Evolutionary conservation across 2,797 vertebrate genomes (phyloP), one percentile per base, ranked within the genome.

Genomic region (Schizothorax lantsangensis): DNA sequence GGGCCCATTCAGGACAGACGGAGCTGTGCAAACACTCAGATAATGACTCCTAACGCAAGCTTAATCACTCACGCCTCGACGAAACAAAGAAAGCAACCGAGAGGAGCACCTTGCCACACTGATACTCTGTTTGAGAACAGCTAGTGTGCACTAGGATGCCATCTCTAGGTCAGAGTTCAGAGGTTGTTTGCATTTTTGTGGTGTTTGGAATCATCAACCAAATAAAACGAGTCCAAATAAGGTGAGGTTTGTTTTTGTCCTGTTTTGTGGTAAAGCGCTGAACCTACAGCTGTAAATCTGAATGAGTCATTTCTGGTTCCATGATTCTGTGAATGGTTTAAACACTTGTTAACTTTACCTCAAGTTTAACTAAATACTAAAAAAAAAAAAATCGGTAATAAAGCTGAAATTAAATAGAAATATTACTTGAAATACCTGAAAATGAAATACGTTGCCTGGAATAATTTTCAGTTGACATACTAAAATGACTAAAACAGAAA

Each of bases 11-110:
- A 90, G 84, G 90, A 87, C 90, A 84, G 86, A 88, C 85, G 74
- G 88, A 91, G 71, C 72, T 87, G 84, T 89, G 90, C 88, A 92
- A 92, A 92, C 88, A 91, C 87, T 87, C 80, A 71, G 62, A 90
- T 90, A 92, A 91, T 91, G 88, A 87, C 72, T 82, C 79, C 88
- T 91, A 93, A 90, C 84, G 90, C 87, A 89, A 88, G 79, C 88
- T 91, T 91, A 90, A 90, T 92, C 88, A 86, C 90, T 88, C 89
- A 90, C 89, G 88, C 88, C 85, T 89, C 85, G 88, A 90, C 88
- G 86, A 88, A 82, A 87, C 88, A 83, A 79, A 79, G 87, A 62
- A 43, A 86, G 38, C 30, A 73, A 73, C 33, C 15, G 45, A 78
- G 69, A 81, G 81, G 86, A 86, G 83, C 86, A 80, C 30, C 68